These are phyloP conservation scores for Mya arenaria DNA, from an alignment of 1,140 invertebrate species.

Conservation along the genomic window DNA sequence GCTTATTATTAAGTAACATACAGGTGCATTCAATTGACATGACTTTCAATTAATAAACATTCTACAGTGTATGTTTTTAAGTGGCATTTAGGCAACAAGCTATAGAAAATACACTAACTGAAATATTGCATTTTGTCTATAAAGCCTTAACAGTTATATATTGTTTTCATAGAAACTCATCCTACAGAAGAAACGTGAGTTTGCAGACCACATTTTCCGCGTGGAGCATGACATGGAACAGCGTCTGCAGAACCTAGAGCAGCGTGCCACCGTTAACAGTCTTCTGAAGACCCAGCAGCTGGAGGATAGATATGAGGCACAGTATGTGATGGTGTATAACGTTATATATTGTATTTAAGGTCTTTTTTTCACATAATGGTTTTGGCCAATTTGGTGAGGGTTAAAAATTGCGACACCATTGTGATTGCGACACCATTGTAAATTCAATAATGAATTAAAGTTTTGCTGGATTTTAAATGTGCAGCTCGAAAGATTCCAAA, in stretches of 20 bases:
- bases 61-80: background rate
- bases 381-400: no score
- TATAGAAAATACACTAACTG: background rate
- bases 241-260: constrained; percentile 41
- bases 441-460: no score
- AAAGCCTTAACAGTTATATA: background rate
- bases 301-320: constrained; percentile 44
- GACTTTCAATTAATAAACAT: no score
- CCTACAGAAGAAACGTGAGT: constrained; percentile 33
- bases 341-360: no score
- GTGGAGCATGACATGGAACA: constrained; percentile 25
- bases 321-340: no score
- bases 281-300: constrained; percentile 22
- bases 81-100: background rate
- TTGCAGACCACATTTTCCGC: constrained; percentile 4
- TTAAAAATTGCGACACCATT: no score
- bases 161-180: background rate
- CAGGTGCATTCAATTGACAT: no score
- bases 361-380: no score
- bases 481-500: no score
- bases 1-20: no score
- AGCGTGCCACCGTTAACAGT: constrained; percentile 6
- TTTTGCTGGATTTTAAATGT: no score
- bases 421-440: no score
- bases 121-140: background rate